These are phyloP conservation scores for Helleia helle DNA, from an alignment of 2,888 invertebrate species.

Conservation along the genomic window DNA sequence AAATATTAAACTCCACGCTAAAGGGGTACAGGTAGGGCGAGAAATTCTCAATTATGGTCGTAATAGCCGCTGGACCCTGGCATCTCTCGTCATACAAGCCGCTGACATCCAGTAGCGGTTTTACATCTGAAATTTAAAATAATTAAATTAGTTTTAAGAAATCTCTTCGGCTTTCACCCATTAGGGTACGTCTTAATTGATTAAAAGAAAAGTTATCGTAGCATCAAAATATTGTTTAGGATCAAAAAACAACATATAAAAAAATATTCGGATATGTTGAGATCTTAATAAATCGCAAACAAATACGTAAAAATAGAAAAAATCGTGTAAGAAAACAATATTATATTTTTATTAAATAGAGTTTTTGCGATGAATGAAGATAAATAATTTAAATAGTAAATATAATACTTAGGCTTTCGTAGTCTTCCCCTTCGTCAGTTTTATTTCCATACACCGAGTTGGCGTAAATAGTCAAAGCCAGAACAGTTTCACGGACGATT, in stretches of 20 bases:
- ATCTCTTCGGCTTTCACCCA: too few relatives aligned
- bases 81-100: conserved; percentile 56
- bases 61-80: conserved; percentile 54
- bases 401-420: neutral
- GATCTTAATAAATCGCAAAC: too few relatives aligned
- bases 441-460: conserved; percentile 37
- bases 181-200: too few relatives aligned
- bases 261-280: too few relatives aligned
- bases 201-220: too few relatives aligned
- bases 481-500: conserved; percentile 81
- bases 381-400: neutral
- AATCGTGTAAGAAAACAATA: too few relatives aligned
- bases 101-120: conserved; percentile 39
- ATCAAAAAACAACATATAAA: too few relatives aligned
- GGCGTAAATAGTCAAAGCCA: conserved; percentile 73
- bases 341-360: too few relatives aligned
- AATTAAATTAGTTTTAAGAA: too few relatives aligned
- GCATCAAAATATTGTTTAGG: too few relatives aligned
- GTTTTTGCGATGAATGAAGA: too few relatives aligned
- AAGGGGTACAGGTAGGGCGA: conserved; percentile 87
- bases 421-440: conserved; percentile 15
- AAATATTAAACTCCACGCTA: conserved; percentile 85
- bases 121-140: conserved; percentile 16
- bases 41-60: conserved; percentile 71
- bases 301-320: too few relatives aligned